A percentile compares a stretch with the other conserved stretches of the same genome.
These are phyloP conservation scores for Drosophila mauritiana DNA, from an alignment of 1,140 invertebrate genomes.

Conservation along the genomic window DNA sequence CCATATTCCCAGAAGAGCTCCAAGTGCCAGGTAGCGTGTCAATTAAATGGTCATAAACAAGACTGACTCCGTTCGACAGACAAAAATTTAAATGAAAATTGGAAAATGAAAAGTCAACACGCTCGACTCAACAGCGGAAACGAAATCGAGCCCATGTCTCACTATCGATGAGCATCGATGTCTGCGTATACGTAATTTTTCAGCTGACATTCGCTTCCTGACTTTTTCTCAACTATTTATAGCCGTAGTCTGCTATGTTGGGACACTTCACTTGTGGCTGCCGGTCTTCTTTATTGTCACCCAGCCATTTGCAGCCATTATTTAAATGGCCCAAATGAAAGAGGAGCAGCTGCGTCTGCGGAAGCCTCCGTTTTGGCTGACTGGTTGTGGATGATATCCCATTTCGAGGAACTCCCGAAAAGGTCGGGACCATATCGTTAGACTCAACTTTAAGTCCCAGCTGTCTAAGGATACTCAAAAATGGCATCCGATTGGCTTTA, in stretches of 20 bases:
- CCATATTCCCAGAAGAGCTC: not conserved
- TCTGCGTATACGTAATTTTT: slow-evolving; percentile 35
- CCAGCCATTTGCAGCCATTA: slow-evolving; percentile 52
- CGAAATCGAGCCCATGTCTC: slow-evolving; percentile 2
- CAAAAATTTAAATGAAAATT: slow-evolving; percentile 8
- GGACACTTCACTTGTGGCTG: slow-evolving; percentile 2
- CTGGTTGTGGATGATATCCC: slow-evolving; percentile 2
- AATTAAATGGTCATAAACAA: slow-evolving; percentile 3
- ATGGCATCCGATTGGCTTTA: slow-evolving; percentile 26
- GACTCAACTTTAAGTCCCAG: slow-evolving; percentile 32
- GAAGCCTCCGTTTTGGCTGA: slow-evolving; percentile 12
- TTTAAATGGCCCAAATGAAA: slow-evolving; percentile 31
- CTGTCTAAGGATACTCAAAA: slow-evolving; percentile 25
- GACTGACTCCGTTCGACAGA: not conserved
- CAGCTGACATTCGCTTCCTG: slow-evolving; percentile 59
- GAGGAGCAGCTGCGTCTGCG: slow-evolving; percentile 23
- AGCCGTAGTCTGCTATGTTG: slow-evolving; percentile 7
- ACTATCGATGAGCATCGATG: slow-evolving; percentile 24
- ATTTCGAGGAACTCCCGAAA: slow-evolving; percentile 11
- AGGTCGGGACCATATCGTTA: slow-evolving; percentile 5
- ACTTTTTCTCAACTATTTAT: slow-evolving; percentile 48
- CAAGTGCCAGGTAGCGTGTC: slow-evolving; percentile 6
- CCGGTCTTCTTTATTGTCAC: slow-evolving; percentile 32
- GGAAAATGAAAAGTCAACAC: slow-evolving; percentile 4
- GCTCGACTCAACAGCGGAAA: slow-evolving; percentile 13